Evolutionary conservation across 2,797 vertebrate species (phyloP).

Genomic region (Fistularia commersonii): DNA sequence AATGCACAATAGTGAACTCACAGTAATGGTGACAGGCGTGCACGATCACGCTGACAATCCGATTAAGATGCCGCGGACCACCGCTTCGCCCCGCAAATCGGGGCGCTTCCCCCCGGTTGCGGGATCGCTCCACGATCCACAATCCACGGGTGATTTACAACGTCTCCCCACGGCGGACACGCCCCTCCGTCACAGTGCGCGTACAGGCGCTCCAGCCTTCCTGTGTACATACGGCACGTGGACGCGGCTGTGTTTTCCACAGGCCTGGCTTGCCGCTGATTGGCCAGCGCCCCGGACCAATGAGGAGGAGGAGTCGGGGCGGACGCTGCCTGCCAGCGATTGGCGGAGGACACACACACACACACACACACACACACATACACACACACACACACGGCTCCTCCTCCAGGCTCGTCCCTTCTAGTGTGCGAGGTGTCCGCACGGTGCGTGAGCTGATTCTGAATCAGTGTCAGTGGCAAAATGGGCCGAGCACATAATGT

Average conservation of each 20-base stretch:
- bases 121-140: too few species aligned
- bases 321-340: neutral
- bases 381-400: conserved; percentile 7
- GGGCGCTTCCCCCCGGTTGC: too few species aligned
- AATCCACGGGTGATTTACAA: neutral
- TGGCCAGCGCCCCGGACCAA: conserved; percentile 60
- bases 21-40: too few species aligned
- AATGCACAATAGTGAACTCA: too few species aligned
- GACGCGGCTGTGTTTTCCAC: conserved; percentile 52
- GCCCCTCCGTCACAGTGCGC: neutral
- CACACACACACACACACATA: too few species aligned
- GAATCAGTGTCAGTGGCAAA: neutral
- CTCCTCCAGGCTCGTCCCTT: neutral
- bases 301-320: conserved; percentile 2
- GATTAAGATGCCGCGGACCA: too few species aligned
- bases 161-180: neutral
- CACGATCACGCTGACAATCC: too few species aligned
- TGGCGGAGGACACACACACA: neutral
- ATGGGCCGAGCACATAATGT: conserved; percentile 9
- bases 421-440: neutral
- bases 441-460: conserved; percentile 10
- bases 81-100: too few species aligned
- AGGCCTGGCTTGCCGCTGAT: conserved; percentile 41
- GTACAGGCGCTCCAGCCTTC: neutral
- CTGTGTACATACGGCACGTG: conserved; percentile 64